These are phyloP conservation scores for Axis porcinus DNA, from an alignment of 2,113 vertebrate genomes.

Conservation along the genomic window DNA sequence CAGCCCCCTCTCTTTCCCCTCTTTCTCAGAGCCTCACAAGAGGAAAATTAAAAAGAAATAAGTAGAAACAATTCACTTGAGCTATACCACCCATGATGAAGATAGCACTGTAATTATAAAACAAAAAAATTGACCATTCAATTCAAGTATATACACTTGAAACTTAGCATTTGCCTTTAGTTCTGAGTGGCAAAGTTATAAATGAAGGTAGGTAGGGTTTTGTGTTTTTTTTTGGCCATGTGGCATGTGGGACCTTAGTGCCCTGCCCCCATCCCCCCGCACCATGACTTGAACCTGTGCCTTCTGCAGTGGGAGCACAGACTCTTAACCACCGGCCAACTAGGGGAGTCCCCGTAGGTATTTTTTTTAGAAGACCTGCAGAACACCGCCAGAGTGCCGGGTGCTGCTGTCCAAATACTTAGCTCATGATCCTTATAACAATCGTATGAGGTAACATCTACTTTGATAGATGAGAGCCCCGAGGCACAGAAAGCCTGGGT, in stretches of 20 bases:
- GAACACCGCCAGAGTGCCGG: not conserved
- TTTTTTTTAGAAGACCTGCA: not conserved
- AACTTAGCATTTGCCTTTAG: not conserved
- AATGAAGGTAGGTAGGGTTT: not conserved
- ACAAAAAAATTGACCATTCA: not conserved
- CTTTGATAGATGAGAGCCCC: not conserved
- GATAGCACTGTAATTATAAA: not conserved
- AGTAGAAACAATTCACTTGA: not conserved
- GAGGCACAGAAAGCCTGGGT: not conserved
- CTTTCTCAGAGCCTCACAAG: not conserved
- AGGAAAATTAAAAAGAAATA: not conserved
- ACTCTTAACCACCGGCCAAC: not conserved
- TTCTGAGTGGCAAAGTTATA: not conserved
- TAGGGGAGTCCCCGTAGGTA: not conserved
- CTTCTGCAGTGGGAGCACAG: not conserved
- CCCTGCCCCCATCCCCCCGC: accelerated
- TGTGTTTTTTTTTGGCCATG: too few relatives aligned
- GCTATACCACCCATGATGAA: not conserved
- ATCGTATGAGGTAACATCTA: not conserved
- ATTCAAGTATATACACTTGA: not conserved
- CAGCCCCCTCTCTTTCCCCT: not conserved
- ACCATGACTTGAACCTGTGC: not conserved
- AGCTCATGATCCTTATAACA: not conserved
- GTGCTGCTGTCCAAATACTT: not conserved
- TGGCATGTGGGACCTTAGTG: not conserved